phyloP scores from a whole-genome alignment of 2,888 invertebrate species.

The Morpho deidamia region DNA sequence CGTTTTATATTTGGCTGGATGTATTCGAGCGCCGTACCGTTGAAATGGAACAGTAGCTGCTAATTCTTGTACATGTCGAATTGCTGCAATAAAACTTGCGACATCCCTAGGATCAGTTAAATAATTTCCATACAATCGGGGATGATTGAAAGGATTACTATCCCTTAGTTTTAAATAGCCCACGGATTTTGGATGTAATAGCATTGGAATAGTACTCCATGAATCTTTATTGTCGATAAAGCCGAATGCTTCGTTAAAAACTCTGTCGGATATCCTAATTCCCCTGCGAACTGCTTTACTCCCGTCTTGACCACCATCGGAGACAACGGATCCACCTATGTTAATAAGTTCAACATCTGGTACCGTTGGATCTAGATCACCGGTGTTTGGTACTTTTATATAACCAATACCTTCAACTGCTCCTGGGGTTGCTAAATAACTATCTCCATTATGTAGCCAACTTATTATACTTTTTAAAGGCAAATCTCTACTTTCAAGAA shows the following conservation, averaged over 20 bases:
- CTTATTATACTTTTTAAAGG: constrained; percentile 32
- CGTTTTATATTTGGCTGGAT: constrained; percentile 70
- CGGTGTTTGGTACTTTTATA: constrained; percentile 78
- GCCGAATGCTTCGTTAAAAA: constrained; percentile 77
- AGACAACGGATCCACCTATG: constrained; percentile 80
- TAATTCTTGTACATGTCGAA: constrained; percentile 80
- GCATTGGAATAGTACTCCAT: constrained; percentile 81
- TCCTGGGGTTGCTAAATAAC: constrained; percentile 74
- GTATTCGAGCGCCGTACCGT: constrained; percentile 70
- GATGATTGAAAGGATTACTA: constrained; percentile 85
- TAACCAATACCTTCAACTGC: constrained; percentile 84
- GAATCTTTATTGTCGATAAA: constrained; percentile 75
- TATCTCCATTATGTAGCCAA: constrained; percentile 62
- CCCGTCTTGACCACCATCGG: constrained; percentile 70
- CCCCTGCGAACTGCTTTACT: constrained; percentile 70
- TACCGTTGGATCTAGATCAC: constrained; percentile 73
- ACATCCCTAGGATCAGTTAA: constrained; percentile 81
- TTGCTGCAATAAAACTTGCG: constrained; percentile 78
- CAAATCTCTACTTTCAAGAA: constrained; percentile 40
- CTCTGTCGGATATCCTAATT: constrained; percentile 74
- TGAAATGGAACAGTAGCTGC: constrained; percentile 79
- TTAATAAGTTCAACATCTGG: constrained; percentile 84
- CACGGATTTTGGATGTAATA: constrained; percentile 85
- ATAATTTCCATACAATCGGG: constrained; percentile 90
- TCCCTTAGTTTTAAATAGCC: constrained; percentile 84